Evolutionary conservation across 2,888 invertebrate species (phyloP).

Genomic region (Chrysolina americana): DNA sequence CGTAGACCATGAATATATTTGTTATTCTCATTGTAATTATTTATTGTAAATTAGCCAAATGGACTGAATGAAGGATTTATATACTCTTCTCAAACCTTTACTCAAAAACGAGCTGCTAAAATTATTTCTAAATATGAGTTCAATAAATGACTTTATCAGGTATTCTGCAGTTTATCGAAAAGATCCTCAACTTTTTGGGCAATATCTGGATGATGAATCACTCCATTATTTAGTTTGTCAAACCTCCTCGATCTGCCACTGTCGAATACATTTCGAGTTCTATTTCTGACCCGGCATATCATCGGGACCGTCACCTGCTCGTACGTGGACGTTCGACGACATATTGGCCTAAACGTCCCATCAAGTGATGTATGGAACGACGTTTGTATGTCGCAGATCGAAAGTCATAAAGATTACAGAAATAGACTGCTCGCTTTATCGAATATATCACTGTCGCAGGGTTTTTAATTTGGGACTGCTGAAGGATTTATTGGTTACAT

Average conservation of each 20-base stretch:
- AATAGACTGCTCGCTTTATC: constrained; percentile 48
- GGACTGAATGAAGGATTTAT: too few species aligned
- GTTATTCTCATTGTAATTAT: too few species aligned
- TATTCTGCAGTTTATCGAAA: background rate
- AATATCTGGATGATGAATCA: too few species aligned
- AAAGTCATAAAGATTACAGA: constrained; percentile 51
- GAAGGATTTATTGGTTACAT: constrained; percentile 52
- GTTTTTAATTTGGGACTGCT: constrained; percentile 49
- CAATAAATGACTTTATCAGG: too few species aligned
- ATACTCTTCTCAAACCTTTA: too few species aligned
- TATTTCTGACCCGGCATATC: constrained; percentile 51
- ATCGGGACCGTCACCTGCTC: constrained; percentile 56
- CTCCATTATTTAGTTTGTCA: background rate
- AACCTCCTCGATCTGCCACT: background rate
- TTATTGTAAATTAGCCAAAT: too few species aligned
- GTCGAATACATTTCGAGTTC: constrained; percentile 22
- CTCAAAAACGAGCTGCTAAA: too few species aligned
- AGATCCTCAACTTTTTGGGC: too few species aligned
- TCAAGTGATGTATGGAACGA: constrained; percentile 58
- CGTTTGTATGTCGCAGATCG: constrained; percentile 54
- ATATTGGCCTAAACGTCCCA: constrained; percentile 54
- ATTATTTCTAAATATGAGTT: too few species aligned
- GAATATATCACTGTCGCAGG: constrained; percentile 48
- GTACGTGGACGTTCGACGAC: constrained; percentile 57
- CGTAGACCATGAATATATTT: too few species aligned